Evolutionary conservation across 2,113 vertebrate species (phyloP), one percentile per base, ranked within the genome.

Genomic region (Ciconia boyciana): DNA sequence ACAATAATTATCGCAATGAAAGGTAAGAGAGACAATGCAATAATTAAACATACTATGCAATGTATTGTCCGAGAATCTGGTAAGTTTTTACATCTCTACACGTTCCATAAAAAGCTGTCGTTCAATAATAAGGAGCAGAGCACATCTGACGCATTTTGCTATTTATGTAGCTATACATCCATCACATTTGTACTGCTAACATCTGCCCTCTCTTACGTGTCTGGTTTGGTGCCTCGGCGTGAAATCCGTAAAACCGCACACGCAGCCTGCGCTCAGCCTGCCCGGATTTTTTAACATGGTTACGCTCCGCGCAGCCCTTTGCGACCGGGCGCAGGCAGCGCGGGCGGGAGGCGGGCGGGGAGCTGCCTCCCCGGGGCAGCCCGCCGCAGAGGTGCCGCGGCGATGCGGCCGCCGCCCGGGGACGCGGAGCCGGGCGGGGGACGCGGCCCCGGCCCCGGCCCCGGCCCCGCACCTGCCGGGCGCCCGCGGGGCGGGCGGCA

Each of bases 211-310:
- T 3, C 12, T 7, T 28, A 17, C 5, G 2, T 2, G 4, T 6
- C 44, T 7, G n/a, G 2, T 39, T 4, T 11, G 52, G 32, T 44
- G 62, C 57, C 55, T 14, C 60, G 6, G 8, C 29, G 17, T 5
- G 44, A 39, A 10, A 29, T 8, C 34, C 2, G 1, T 4, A 16
- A 3, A 18, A 2, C 57, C 1, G 31, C 78, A 16, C 11, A 6
- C 16, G 1, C 52, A 9, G 34, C 41, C 72, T 1, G 51, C 10
- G 13, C 80, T 8, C 64, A 7, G 46, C 7, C 52, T 7, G 75
- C 16, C 64, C 13, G 1, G 1, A 4, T 44, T n/a, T 13, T 21
- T 13, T 21, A 9, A 2, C 0, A 0, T 1, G 17, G 11, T 48
- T 5, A 4, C 7, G 9, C 1, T 46, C 62, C 74, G 6, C 2